Conservation (phyloP, 1,140 invertebrate species). For the Antheraea pernyi region DNA sequence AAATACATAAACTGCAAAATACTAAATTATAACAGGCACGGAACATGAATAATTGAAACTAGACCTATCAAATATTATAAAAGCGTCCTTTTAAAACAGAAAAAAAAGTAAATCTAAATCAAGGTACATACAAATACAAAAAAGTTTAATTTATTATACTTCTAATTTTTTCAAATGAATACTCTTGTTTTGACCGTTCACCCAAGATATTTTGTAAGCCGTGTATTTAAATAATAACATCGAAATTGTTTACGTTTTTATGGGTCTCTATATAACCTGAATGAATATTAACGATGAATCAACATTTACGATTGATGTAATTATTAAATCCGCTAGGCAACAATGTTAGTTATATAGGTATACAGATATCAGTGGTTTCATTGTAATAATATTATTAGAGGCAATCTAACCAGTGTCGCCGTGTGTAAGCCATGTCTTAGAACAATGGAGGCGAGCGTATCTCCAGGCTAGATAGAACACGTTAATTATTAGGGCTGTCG, state of each 20-base stretch:
- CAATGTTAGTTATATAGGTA: background rate
- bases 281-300: no score
- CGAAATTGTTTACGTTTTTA: background rate
- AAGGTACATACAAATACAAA: no score
- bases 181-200: no score
- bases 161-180: no score
- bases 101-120: no score
- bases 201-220: no score
- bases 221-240: background rate
- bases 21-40: no score
- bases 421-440: slow-evolving; percentile 7
- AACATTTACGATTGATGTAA: background rate
- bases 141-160: no score
- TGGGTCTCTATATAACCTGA: background rate
- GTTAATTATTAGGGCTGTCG: slow-evolving; percentile 13
- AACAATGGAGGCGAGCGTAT: slow-evolving; percentile 13
- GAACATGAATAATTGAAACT: no score
- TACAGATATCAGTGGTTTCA: background rate
- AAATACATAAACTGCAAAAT: no score
- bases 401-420: slow-evolving; percentile 8
- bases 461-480: slow-evolving; percentile 11
- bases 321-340: background rate
- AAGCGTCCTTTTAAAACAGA: no score
- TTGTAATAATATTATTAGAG: background rate
- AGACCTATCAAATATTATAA: no score